Evolutionary conservation across 2,888 invertebrate genomes (phyloP).

Genomic region (Eupithecia insigniata): DNA sequence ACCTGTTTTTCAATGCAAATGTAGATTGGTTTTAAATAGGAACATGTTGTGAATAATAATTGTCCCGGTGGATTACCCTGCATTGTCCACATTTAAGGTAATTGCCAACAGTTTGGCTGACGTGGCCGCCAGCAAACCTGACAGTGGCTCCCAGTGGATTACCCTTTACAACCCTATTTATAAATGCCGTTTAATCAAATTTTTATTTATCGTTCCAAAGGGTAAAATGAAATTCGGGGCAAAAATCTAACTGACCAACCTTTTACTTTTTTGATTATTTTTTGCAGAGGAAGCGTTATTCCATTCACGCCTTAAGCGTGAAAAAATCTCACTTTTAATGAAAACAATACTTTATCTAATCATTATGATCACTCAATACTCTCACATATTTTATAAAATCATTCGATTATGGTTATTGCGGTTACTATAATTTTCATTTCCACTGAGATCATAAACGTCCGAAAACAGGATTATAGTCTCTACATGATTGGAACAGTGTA

Average conservation of each 20-base stretch:
- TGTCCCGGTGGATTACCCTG: conserved; percentile 76
- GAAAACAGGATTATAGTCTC: conserved; percentile 36
- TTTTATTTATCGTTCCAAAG: conserved; percentile 67
- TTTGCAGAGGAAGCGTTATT: background rate
- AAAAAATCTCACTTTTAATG: background rate
- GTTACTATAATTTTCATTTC: conserved; percentile 51
- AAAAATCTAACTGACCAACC: conserved; percentile 3
- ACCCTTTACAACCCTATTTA: conserved; percentile 82
- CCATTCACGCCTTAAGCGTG: background rate
- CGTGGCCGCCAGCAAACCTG: conserved; percentile 77
- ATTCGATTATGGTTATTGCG: conserved; percentile 56
- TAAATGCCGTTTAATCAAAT: conserved; percentile 79
- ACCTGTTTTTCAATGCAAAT: conserved; percentile 51
- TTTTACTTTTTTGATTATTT: conserved; percentile 21
- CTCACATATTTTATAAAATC: conserved; percentile 56
- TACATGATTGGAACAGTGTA: conserved; percentile 39
- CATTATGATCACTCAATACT: conserved; percentile 50
- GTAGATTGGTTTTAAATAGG: conserved; percentile 75
- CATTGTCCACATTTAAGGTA: conserved; percentile 84
- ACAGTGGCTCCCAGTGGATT: conserved; percentile 74
- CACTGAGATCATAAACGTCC: conserved; percentile 36
- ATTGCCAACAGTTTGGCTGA: conserved; percentile 82
- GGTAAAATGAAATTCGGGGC: conserved; percentile 12
- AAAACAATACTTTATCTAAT: background rate
- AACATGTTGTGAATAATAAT: conserved; percentile 79